A percentile compares a stretch with the other conserved stretches of the same genome.
phyloP scores from a whole-genome alignment of 2,888 invertebrate species.

The Ectobius pallidus region DNA sequence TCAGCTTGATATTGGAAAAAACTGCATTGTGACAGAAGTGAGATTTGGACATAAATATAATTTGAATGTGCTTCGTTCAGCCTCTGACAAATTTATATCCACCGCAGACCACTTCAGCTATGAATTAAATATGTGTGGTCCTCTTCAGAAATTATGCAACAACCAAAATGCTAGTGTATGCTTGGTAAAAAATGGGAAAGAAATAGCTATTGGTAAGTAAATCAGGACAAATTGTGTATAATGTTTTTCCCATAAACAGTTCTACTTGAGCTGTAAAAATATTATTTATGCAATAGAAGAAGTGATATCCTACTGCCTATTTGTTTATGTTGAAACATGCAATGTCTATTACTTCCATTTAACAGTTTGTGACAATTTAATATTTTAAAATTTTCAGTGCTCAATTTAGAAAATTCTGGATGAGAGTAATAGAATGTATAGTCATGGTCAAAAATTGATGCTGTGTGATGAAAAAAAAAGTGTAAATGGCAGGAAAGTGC shows the following conservation, averaged over 20 bases:
- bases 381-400: too few species aligned
- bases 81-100: neutral
- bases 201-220: neutral
- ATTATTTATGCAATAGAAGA: neutral
- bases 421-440: too few species aligned
- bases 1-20: neutral
- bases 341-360: too few species aligned
- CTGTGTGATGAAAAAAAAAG: too few species aligned
- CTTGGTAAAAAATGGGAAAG: neutral
- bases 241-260: neutral
- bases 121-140: neutral
- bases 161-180: neutral
- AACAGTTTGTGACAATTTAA: too few species aligned
- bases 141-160: neutral
- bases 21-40: neutral
- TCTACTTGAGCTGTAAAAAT: neutral
- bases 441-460: too few species aligned
- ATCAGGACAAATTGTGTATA: neutral
- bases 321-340: neutral
- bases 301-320: neutral
- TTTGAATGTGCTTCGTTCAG: neutral
- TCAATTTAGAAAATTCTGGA: too few species aligned
- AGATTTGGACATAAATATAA: neutral
- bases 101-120: neutral
- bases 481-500: too few species aligned